Conservation (phyloP, 2,888 invertebrate species). For the Mactromeris polynyma region DNA sequence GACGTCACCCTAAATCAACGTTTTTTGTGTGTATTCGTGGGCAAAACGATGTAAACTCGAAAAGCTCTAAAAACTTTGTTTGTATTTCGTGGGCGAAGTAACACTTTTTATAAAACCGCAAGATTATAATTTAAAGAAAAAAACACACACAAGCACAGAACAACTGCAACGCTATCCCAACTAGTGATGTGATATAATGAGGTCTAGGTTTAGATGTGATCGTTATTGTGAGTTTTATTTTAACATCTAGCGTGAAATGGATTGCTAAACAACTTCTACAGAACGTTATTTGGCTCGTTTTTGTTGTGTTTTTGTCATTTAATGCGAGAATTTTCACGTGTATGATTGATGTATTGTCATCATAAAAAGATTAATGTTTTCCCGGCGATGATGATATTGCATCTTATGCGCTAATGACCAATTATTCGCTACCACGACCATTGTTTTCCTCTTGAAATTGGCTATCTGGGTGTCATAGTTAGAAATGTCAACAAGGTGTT, state of each 20-base stretch:
- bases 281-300: not conserved
- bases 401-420: constrained; percentile 4
- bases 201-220: not conserved
- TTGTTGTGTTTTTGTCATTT: not conserved
- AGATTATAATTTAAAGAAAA: too few relatives aligned
- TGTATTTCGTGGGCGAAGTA: too few relatives aligned
- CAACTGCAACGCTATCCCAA: not conserved
- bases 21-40: too few relatives aligned
- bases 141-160: not conserved
- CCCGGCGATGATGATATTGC: not conserved
- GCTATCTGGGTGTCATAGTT: not conserved
- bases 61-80: too few relatives aligned
- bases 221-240: not conserved
- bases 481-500: not conserved
- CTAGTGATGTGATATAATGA: not conserved
- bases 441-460: not conserved
- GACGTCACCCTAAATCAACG: too few relatives aligned
- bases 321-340: not conserved
- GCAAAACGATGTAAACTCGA: too few relatives aligned
- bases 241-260: not conserved
- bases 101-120: too few relatives aligned
- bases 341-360: not conserved
- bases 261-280: not conserved
- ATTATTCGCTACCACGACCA: not conserved
- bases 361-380: not conserved